These are phyloP conservation scores for Chromobotia macracanthus DNA, from an alignment of 2,797 vertebrate genomes.

Conservation along the genomic window DNA sequence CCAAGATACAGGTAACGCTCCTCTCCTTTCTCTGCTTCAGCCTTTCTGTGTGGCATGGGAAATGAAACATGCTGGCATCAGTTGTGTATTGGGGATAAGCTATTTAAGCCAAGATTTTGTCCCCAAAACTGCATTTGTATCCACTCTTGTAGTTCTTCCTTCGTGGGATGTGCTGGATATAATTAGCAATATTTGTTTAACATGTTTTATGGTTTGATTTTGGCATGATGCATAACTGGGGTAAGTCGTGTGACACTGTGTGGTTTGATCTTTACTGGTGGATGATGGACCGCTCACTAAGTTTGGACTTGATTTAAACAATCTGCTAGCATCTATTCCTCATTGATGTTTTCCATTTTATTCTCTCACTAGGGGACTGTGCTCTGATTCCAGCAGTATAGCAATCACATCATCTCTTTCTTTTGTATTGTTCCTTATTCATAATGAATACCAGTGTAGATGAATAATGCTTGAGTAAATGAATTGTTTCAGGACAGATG, in stretches of 20 bases:
- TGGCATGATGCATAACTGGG: constrained; percentile 73
- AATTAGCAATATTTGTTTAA: constrained; percentile 22
- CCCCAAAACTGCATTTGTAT: neutral
- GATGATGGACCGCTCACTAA: constrained; percentile 48
- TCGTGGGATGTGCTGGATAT: neutral
- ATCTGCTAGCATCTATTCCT: constrained; percentile 37
- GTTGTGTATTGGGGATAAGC: neutral
- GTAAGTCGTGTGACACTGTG: constrained; percentile 42
- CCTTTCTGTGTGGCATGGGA: neutral
- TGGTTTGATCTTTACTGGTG: constrained; percentile 59
- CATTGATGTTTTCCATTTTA: constrained; percentile 17
- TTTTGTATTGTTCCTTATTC: constrained; percentile 36
- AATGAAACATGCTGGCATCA: constrained; percentile 4
- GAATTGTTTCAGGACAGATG: neutral
- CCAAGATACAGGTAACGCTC: constrained; percentile 82
- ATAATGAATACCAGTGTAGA: constrained; percentile 12
- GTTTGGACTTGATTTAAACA: constrained; percentile 24
- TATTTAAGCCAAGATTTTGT: neutral
- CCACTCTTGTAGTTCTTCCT: no score
- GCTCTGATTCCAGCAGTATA: neutral
- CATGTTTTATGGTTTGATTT: constrained; percentile 51
- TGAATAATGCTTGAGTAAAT: neutral
- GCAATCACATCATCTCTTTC: constrained; percentile 44
- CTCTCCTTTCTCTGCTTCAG: neutral
- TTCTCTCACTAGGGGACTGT: constrained; percentile 45